Base-by-base conservation (phyloP, 2,888 invertebrate genomes). In the Zhengitettix transpicula region DNA sequence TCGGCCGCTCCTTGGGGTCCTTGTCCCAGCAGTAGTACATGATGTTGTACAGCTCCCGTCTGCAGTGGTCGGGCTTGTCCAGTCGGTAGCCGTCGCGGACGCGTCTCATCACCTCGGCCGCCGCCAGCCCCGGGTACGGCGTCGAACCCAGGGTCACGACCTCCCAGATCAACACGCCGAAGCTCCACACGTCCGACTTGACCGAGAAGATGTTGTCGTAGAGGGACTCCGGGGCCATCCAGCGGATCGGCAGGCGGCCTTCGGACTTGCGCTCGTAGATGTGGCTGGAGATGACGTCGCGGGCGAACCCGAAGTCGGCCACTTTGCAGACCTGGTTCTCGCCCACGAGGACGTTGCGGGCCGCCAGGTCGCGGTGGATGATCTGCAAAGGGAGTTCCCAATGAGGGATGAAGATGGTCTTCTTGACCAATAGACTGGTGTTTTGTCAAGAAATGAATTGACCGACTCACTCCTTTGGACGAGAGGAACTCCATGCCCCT, bases 21-120 rank as follows among this genome's bases (percentile, higher is more conserved):
- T 87, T 85, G 64, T 90, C 88, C 96, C 96, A 96, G 72, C 95
- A 96, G 71, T 93, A 92, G 71, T 87, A 92, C 94, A 95, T 95
- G 58, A 95, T 89, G 68, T 93, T 91, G 75, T 93, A 94, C 1
- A 94, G 78, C 71, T 95, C 93, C 9, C 94, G 79, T 56, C 92
- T 85, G 72, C 95, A 95, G 69, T 96, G 94, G 67, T 91, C 92
- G 0, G 96, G 95, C 69, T 94, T 92, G 68, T 93, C 92, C 63
- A 96, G 77, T 40, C 95, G 81, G 71, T 89, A 88, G 0, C 78
- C 78, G 40, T 74, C 73, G 60, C 74, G 71, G 67, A 94, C 92
- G 79, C 87, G 86, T 70, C 82, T 82, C 88, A 92, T 90, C 60
- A 92, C 92, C 72, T 95, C 94, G 11, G 86, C 85, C 0, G 94